These are phyloP conservation scores for Neogobius melanostomus DNA, from an alignment of 2,113 vertebrate genomes.

Conservation along the genomic window DNA sequence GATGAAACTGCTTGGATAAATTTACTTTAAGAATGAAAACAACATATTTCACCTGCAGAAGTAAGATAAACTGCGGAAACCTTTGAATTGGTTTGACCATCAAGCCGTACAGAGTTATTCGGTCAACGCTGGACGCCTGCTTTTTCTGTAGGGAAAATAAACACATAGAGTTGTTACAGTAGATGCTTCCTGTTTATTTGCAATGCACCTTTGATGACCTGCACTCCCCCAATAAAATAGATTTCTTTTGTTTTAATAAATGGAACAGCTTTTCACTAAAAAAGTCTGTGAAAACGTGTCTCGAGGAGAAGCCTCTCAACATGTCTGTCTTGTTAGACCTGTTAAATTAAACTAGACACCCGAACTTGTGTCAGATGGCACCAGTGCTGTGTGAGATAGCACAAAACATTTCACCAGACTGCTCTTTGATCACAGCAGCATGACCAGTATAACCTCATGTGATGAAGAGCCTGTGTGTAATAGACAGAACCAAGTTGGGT, in stretches of 20 bases:
- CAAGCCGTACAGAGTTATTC: slow-evolving; percentile 92
- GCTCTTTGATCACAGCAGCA: slow-evolving; percentile 15
- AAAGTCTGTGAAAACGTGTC: too few species aligned
- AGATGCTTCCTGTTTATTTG: not conserved
- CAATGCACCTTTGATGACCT: too few species aligned
- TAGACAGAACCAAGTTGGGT: not conserved
- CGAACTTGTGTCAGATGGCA: slow-evolving; percentile 7
- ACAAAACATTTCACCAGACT: slow-evolving; percentile 13
- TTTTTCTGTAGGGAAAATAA: slow-evolving; percentile 78
- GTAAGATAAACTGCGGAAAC: slow-evolving; percentile 96
- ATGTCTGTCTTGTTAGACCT: not conserved
- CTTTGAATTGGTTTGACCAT: slow-evolving; percentile 98
- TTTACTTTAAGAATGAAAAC: not conserved
- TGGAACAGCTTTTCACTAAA: too few species aligned
- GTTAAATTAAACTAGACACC: not conserved
- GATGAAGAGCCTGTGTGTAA: slow-evolving; percentile 7
- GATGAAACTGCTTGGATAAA: not conserved
- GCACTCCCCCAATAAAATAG: too few species aligned
- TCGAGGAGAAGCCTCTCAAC: too few species aligned
- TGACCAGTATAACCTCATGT: slow-evolving; percentile 20
- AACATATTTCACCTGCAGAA: slow-evolving; percentile 84
- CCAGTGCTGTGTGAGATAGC: slow-evolving; percentile 8
- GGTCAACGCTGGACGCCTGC: slow-evolving; percentile 87
- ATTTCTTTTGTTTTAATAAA: too few species aligned
- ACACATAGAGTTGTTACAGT: not conserved